Conservation (phyloP, 2,797 vertebrate species). For the Falco naumanni region DNA sequence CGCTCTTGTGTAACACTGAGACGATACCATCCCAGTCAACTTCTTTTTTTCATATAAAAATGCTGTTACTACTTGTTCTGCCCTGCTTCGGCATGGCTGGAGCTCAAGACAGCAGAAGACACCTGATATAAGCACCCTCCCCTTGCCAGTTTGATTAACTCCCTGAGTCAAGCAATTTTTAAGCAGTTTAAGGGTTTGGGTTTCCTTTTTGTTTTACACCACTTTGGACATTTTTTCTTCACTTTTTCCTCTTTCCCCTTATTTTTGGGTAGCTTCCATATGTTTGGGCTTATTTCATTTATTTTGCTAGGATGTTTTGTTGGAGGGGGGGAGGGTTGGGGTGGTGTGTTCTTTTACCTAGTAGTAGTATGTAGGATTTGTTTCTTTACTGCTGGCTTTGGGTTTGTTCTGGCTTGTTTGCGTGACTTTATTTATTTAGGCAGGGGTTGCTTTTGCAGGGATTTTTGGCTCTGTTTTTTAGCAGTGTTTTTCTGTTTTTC, state of each 20-base stretch:
- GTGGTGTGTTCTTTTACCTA: background rate
- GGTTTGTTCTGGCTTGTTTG: background rate
- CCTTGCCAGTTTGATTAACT: background rate
- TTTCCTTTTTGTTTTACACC: background rate
- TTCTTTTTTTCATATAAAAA: background rate
- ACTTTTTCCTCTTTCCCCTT: background rate
- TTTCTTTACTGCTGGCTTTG: background rate
- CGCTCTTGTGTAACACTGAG: too few relatives aligned
- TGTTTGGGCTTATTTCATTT: background rate
- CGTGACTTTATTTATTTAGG: background rate
- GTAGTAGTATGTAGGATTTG: background rate
- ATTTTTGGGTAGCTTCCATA: background rate
- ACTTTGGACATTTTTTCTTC: background rate
- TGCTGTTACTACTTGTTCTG: background rate
- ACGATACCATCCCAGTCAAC: background rate
- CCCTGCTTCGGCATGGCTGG: background rate
- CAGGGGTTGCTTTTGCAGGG: background rate
- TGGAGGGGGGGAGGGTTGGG: rapidly evolving
- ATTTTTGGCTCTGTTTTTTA: background rate
- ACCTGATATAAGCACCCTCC: background rate
- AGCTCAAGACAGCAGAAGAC: background rate
- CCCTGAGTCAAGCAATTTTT: background rate
- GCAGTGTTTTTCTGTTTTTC: background rate
- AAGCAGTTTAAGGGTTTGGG: background rate
- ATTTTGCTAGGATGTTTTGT: background rate